Base-by-base conservation (phyloP, 2,113 vertebrate genomes). In the Smithornis capensis region DNA sequence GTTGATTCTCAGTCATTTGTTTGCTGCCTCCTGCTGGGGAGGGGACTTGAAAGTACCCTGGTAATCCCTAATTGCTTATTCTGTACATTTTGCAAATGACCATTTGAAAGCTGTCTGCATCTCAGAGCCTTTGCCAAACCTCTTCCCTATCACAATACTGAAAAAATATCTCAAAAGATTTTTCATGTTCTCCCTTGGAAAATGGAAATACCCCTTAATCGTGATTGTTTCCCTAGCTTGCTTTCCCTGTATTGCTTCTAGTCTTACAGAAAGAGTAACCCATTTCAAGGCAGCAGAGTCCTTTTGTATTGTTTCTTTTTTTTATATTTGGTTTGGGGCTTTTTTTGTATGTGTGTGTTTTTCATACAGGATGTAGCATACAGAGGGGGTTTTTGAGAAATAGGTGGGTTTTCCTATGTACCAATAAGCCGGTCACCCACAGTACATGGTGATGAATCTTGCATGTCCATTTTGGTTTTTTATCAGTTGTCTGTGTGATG, bases 21-120 rank as follows among this genome's bases (percentile, higher is more conserved):
- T 89, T 86, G 91, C 63, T 91, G 85, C 77, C 93, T 64, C 63
- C 88, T 89, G 63, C 73, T 89, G 93, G 93, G 28, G 44, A 68
- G 19, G 28, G 13, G 13, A 22, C 29, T 50, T 57, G 13, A 80
- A 73, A 55, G 53, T 49, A 73, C 49, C 10, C 25, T 59, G 22
- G 10, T 68, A 71, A 75, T 84, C 42, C 24, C 27, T 12, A 52
- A 37, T 23, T 21, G 9, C 24, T 87, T 45, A 3, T 81, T 77
- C 38, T 82, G 37, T 73, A 42, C 40, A 17, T 78, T 44, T 68
- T 67, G 21, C 50, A 83, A 89, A 42, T 63, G 38, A 60, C 15
- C 42, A 6, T 84, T 57, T 89, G 35, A 80, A 81, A 91, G 27
- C 21, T 57, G 27, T 57, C 67, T 69, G 56, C 22, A 23, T 67